phyloP scores from a whole-genome alignment of 2,113 vertebrate genomes.

The Campylomormyrus tamandua region DNA sequence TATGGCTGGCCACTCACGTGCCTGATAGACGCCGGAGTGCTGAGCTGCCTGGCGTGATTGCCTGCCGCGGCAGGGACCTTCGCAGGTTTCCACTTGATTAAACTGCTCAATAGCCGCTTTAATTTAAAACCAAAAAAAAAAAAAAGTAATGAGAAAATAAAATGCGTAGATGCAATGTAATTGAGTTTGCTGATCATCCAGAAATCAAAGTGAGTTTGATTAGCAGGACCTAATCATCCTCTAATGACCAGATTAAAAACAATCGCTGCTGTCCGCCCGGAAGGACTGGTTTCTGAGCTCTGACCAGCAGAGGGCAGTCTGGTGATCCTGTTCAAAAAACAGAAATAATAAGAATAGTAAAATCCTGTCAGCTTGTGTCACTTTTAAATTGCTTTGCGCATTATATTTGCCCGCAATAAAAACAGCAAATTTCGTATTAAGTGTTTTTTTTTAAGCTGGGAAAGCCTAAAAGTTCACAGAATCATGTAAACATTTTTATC shows the following conservation, averaged over 20 bases:
- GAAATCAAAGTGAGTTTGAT: conserved; percentile 57
- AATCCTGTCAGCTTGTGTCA: background rate
- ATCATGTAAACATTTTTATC: conserved; percentile 10
- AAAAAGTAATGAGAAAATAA: conserved; percentile 61
- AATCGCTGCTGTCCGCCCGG: conserved; percentile 20
- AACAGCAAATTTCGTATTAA: background rate
- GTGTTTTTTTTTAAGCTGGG: background rate
- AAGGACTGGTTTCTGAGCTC: conserved; percentile 21
- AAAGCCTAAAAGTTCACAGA: background rate
- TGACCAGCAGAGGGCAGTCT: conserved; percentile 34
- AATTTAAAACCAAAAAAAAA: conserved; percentile 60
- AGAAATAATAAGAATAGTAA: background rate
- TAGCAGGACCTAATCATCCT: conserved; percentile 57
- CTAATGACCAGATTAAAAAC: conserved; percentile 59
- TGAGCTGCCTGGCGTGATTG: conserved; percentile 53
- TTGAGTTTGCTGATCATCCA: conserved; percentile 62
- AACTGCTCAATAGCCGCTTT: conserved; percentile 50
- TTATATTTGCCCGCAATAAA: background rate
- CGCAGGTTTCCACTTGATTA: conserved; percentile 66
- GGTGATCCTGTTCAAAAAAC: conserved; percentile 33
- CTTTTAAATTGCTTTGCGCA: background rate
- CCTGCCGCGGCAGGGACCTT: conserved; percentile 57
- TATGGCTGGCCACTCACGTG: conserved; percentile 52
- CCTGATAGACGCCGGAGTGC: conserved; percentile 55
- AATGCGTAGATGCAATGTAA: conserved; percentile 64